phyloP scores from a whole-genome alignment of 2,888 invertebrate species.

The Diarsia mendica region DNA sequence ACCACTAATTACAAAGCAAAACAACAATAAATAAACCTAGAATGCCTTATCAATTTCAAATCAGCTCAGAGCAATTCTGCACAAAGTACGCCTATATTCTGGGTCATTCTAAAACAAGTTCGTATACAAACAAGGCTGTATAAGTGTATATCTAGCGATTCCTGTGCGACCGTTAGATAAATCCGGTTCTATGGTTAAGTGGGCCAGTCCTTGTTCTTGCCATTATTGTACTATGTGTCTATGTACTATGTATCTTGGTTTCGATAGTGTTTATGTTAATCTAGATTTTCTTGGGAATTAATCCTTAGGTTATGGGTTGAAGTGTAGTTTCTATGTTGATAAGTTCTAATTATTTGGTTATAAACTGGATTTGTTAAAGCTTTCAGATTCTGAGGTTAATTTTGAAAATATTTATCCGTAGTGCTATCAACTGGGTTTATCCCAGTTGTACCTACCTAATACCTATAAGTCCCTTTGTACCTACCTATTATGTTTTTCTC shows the following conservation, averaged over 20 bases:
- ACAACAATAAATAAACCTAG: background rate
- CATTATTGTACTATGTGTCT: slow-evolving; percentile 25
- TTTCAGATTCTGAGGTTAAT: no score
- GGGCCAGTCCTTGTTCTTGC: slow-evolving; percentile 51
- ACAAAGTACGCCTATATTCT: slow-evolving; percentile 43
- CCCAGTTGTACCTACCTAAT: no score
- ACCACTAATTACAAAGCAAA: background rate
- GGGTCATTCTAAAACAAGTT: slow-evolving; percentile 63
- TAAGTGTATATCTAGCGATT: slow-evolving; percentile 47
- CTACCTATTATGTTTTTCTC: no score
- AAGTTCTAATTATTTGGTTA: no score
- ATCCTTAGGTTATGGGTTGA: slow-evolving; percentile 2
- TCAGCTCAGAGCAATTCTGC: slow-evolving; percentile 35
- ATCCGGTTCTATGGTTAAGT: slow-evolving; percentile 58
- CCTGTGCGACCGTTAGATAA: slow-evolving; percentile 62
- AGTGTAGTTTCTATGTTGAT: background rate
- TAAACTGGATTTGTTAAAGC: background rate
- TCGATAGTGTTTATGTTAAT: slow-evolving; percentile 36
- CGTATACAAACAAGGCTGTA: slow-evolving; percentile 58
- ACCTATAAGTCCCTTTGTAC: no score
- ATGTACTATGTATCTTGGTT: slow-evolving; percentile 19
- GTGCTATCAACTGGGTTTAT: no score
- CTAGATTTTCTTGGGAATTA: slow-evolving; percentile 18
- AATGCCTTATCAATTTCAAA: slow-evolving; percentile 22
- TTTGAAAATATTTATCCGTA: no score